phyloP scores from a whole-genome alignment of 2,113 vertebrate species.

The Odobenus rosmarus region DNA sequence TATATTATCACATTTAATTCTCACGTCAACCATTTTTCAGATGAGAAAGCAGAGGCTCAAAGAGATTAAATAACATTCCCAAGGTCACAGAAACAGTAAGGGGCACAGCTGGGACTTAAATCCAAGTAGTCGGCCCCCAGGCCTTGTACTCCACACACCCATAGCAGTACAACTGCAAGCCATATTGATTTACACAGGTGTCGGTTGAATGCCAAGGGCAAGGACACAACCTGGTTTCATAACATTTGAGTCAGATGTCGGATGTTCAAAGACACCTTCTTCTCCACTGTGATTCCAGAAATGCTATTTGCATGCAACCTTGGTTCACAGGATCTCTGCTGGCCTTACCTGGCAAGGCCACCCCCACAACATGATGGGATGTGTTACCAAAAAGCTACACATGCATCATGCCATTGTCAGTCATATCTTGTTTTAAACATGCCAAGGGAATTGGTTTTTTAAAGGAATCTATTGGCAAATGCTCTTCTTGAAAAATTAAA shows the following conservation, averaged over 20 bases:
- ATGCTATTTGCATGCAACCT: not conserved
- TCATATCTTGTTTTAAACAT: conserved; percentile 26
- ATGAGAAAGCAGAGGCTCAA: conserved; percentile 48
- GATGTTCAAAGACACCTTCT: not conserved
- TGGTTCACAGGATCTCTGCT: not conserved
- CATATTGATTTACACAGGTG: not conserved
- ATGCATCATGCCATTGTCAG: not conserved
- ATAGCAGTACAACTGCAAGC: not conserved
- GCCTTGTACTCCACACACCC: not conserved
- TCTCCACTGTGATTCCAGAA: conserved; percentile 41
- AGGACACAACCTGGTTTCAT: not conserved
- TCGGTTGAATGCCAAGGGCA: not conserved
- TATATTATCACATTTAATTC: not conserved
- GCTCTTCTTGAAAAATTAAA: conserved; percentile 61
- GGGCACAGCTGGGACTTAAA: not conserved
- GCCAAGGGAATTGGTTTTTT: conserved; percentile 62
- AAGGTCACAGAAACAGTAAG: not conserved
- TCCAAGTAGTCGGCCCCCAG: not conserved
- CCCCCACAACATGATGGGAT: not conserved
- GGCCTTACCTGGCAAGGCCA: conserved; percentile 2
- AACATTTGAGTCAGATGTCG: not conserved
- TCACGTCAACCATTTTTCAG: conserved; percentile 26
- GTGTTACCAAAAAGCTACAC: not conserved
- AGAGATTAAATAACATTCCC: conserved; percentile 1
- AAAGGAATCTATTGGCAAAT: conserved; percentile 69